These are phyloP conservation scores for Scaptomyza caliginosa DNA, from an alignment of 2,888 invertebrate species.

Conservation along the genomic window DNA sequence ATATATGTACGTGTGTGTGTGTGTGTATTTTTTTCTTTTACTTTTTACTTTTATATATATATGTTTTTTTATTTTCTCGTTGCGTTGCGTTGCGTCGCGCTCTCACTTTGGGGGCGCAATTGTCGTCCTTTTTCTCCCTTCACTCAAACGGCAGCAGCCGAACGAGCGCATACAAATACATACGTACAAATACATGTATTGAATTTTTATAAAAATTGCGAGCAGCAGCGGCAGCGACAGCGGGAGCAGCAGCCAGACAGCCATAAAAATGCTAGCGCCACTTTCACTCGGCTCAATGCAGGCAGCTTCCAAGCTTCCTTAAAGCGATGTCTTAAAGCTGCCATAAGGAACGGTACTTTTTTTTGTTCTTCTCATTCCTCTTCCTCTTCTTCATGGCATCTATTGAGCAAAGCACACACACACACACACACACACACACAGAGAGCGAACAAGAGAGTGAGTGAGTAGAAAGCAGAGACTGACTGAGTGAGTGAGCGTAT, in stretches of 20 bases:
- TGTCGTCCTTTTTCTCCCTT: conserved; percentile 58
- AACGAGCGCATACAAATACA: conserved; percentile 12
- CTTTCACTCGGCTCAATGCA: conserved; percentile 69
- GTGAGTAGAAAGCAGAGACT: conserved; percentile 4
- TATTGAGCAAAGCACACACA: not conserved
- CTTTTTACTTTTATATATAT: conserved; percentile 11
- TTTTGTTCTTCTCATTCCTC: conserved; percentile 1
- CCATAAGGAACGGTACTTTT: conserved; percentile 28
- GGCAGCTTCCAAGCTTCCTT: conserved; percentile 39
- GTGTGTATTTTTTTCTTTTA: too few relatives aligned
- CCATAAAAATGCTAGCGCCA: conserved; percentile 61
- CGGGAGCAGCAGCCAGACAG: conserved; percentile 53
- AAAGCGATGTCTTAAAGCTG: conserved; percentile 62
- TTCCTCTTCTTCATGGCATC: conserved; percentile 1
- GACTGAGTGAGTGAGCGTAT: conserved; percentile 29
- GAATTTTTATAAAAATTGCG: conserved; percentile 60
- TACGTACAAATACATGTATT: conserved; percentile 36
- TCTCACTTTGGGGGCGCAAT: conserved; percentile 42
- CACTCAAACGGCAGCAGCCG: conserved; percentile 25
- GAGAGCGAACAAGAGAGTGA: not conserved
- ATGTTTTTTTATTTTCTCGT: conserved; percentile 10
- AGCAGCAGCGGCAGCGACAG: not conserved
- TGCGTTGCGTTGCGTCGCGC: conserved; percentile 11
- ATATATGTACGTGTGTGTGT: conserved; percentile 37
- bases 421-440: not conserved